Conservation (phyloP, 2,113 vertebrate species). For the Mugil cephalus region DNA sequence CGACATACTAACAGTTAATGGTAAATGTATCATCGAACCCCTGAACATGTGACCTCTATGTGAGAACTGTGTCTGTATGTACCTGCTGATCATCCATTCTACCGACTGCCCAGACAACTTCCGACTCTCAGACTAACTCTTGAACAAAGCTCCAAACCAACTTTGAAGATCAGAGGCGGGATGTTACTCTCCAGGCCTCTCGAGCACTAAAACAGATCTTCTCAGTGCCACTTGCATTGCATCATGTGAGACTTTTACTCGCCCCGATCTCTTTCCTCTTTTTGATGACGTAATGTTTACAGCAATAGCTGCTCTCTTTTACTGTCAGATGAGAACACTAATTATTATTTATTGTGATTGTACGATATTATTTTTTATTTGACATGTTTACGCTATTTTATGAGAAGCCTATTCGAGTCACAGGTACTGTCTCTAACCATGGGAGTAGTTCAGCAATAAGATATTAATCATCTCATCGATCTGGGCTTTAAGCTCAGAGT, state of each 20-base stretch:
- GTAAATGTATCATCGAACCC: conserved; percentile 6
- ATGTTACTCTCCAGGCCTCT: neutral
- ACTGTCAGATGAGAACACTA: conserved; percentile 73
- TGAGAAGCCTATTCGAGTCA: conserved; percentile 29
- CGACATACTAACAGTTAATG: conserved; percentile 11
- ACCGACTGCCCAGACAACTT: neutral
- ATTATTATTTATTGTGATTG: conserved; percentile 75
- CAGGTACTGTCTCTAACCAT: conserved; percentile 12
- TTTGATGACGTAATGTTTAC: conserved; percentile 69
- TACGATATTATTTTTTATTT: conserved; percentile 39
- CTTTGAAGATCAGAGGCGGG: conserved; percentile 31
- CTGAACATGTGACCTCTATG: conserved; percentile 29
- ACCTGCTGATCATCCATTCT: conserved; percentile 34
- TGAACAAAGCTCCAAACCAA: conserved; percentile 11
- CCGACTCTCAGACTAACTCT: conserved; percentile 1
- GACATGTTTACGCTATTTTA: conserved; percentile 47
- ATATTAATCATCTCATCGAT: conserved; percentile 74
- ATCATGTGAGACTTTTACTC: conserved; percentile 24
- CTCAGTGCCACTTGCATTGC: conserved; percentile 22
- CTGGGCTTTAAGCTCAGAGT: conserved; percentile 44
- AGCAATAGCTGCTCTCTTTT: conserved; percentile 63
- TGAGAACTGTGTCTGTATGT: conserved; percentile 23
- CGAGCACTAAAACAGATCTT: conserved; percentile 37
- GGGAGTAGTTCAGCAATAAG: conserved; percentile 68
- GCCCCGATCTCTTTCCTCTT: conserved; percentile 25